Evolutionary conservation across 2,797 vertebrate species (phyloP).

Genomic region (Rhinatrema bivittatum): DNA sequence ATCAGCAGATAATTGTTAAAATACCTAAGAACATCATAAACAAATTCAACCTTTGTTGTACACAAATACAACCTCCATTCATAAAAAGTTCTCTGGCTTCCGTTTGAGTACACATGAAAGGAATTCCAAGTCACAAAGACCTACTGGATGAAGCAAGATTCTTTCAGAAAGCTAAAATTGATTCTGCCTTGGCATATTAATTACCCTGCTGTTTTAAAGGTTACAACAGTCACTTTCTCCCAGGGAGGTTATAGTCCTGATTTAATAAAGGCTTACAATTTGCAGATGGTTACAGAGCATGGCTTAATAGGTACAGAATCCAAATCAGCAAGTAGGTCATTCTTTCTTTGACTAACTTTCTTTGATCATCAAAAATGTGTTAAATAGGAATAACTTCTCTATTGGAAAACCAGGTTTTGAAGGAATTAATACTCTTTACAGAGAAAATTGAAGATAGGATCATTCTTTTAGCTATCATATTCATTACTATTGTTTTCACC

Average conservation of each 20-base stretch:
- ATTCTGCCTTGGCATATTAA: slow-evolving; percentile 15
- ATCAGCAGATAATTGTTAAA: slow-evolving; percentile 10
- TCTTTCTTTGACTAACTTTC: slow-evolving; percentile 1
- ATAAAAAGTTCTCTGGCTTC: slow-evolving; percentile 11
- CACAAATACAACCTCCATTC: slow-evolving; percentile 3
- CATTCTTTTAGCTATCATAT: background rate
- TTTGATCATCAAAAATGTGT: background rate
- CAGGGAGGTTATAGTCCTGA: background rate
- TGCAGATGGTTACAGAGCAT: background rate
- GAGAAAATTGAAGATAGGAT: background rate
- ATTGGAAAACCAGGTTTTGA: slow-evolving; percentile 6
- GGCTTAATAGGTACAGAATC: background rate
- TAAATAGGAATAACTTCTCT: background rate
- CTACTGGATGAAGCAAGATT: background rate
- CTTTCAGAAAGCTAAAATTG: background rate
- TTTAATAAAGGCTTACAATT: slow-evolving; percentile 14
- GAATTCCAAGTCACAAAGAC: slow-evolving; percentile 10
- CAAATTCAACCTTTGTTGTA: background rate
- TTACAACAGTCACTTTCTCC: slow-evolving; percentile 6
- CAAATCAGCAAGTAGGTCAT: background rate
- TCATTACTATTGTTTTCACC: background rate
- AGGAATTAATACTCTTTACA: background rate
- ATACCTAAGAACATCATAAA: background rate
- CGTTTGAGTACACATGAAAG: slow-evolving; percentile 9
- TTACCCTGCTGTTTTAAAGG: slow-evolving; percentile 7